phyloP scores from a whole-genome alignment of 2,888 invertebrate genomes.

The Agrilus mali region DNA sequence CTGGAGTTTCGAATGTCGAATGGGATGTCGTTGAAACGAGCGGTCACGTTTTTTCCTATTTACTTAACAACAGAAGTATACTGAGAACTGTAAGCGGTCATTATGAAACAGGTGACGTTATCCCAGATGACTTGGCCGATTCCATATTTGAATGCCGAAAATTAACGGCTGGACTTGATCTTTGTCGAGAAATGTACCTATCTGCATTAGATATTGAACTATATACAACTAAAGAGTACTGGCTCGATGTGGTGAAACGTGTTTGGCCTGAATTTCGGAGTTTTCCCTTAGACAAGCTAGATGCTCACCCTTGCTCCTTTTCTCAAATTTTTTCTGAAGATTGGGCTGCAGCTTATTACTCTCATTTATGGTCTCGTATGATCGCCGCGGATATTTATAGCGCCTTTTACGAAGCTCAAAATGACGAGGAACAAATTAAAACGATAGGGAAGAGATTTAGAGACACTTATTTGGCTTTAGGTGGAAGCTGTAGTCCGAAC shows the following conservation, averaged over 20 bases:
- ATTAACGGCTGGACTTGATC: conserved; percentile 66
- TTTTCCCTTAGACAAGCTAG: conserved; percentile 61
- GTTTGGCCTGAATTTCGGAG: conserved; percentile 73
- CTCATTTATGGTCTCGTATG: conserved; percentile 75
- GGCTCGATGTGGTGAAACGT: conserved; percentile 66
- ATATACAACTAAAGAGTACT: conserved; percentile 63
- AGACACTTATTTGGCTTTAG: conserved; percentile 70
- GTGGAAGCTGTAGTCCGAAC: conserved; percentile 68
- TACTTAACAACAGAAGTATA: conserved; percentile 55
- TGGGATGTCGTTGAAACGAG: conserved; percentile 86
- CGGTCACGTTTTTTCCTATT: conserved; percentile 70
- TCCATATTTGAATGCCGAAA: conserved; percentile 50
- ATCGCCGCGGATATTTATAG: conserved; percentile 83
- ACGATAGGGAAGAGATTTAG: conserved; percentile 60
- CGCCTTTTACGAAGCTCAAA: conserved; percentile 62
- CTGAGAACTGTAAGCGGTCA: conserved; percentile 55
- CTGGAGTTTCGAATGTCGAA: conserved; percentile 78
- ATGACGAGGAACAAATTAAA: conserved; percentile 38
- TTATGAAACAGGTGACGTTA: conserved; percentile 55
- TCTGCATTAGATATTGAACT: conserved; percentile 74
- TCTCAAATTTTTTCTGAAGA: conserved; percentile 70
- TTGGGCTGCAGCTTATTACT: conserved; percentile 78
- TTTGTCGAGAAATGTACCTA: conserved; percentile 71
- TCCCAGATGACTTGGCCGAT: conserved; percentile 52
- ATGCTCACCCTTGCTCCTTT: conserved; percentile 79